Percentiles rank a stretch among this genome's conserved stretches.
phyloP scores from a whole-genome alignment of 2,113 vertebrate species.

The Mormyrus iriodes region DNA sequence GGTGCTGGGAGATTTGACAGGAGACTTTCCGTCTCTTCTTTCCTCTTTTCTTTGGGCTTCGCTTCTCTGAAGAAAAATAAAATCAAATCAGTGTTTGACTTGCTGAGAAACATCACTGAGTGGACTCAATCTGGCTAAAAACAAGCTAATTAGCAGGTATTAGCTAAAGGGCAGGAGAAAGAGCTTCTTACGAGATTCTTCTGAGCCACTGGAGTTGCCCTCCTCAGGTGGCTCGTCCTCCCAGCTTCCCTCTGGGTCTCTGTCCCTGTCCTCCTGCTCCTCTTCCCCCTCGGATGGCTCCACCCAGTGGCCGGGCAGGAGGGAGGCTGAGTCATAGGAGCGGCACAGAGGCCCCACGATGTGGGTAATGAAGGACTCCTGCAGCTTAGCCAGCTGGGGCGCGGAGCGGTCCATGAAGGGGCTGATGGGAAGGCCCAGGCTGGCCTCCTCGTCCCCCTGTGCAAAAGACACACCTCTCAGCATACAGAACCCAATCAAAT shows the following conservation, averaged over 20 bases:
- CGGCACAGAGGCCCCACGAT: slow-evolving; percentile 93
- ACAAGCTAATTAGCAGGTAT: not conserved
- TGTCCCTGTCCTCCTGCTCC: slow-evolving; percentile 58
- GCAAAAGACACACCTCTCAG: not conserved
- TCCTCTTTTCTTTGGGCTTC: slow-evolving; percentile 70
- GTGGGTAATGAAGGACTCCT: slow-evolving; percentile 98
- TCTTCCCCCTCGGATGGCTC: slow-evolving; percentile 71
- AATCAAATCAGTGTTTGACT: not conserved
- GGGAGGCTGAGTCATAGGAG: slow-evolving; percentile 84
- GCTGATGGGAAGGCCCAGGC: slow-evolving; percentile 86
- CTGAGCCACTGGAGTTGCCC: slow-evolving; percentile 73
- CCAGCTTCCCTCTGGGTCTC: slow-evolving; percentile 54
- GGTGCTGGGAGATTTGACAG: slow-evolving; percentile 89
- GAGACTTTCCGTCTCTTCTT: slow-evolving; percentile 83
- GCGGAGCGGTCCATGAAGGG: slow-evolving; percentile 97
- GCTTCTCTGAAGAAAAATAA: slow-evolving; percentile 67
- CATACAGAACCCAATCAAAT: not conserved
- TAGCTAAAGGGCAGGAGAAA: not conserved
- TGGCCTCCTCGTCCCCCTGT: slow-evolving; percentile 93
- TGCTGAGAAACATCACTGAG: not conserved
- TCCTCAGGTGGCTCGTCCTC: slow-evolving; percentile 61
- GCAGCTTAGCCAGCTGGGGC: slow-evolving; percentile 90
- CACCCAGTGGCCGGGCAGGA: slow-evolving; percentile 89
- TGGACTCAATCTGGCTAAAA: not conserved
- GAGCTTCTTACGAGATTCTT: slow-evolving; percentile 61